Conservation (phyloP, 2,113 vertebrate genomes). For the Sphyrna mokarran region DNA sequence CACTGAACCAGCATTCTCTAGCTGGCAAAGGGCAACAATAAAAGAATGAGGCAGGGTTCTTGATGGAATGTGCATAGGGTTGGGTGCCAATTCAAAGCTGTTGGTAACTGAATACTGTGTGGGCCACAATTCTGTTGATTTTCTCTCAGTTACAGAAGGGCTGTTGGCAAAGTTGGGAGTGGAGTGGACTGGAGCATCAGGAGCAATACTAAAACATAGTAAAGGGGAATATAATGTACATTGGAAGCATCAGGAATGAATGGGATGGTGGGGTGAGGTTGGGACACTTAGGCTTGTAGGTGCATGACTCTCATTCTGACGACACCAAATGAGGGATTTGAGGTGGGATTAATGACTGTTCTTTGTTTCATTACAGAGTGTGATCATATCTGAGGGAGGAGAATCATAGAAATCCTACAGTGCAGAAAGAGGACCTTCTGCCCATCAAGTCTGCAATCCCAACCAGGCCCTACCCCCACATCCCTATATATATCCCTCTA, state of each 20-base stretch:
- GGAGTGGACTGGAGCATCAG: not conserved
- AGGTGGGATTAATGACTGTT: not conserved
- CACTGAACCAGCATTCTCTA: not conserved
- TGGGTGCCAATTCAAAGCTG: not conserved
- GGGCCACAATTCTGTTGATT: not conserved
- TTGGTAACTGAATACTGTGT: not conserved
- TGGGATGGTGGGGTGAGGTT: too few species aligned
- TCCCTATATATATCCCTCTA: too few species aligned
- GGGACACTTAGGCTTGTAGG: too few species aligned
- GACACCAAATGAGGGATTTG: not conserved
- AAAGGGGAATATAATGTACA: not conserved
- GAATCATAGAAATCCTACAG: too few species aligned
- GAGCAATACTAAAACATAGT: not conserved
- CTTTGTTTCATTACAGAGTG: not conserved
- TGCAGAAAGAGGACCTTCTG: too few species aligned
- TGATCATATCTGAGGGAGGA: not conserved
- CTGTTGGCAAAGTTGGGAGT: not conserved
- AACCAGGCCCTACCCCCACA: too few species aligned
- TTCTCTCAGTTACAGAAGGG: not conserved
- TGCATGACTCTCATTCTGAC: not conserved
- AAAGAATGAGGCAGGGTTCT: not conserved
- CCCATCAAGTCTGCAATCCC: too few species aligned
- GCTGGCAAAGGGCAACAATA: not conserved
- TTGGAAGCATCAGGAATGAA: constrained; percentile 6
- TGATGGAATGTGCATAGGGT: not conserved